A percentile compares a stretch with the other conserved stretches of the same genome.
These are phyloP conservation scores for Xenopus borealis DNA, from an alignment of 2,113 vertebrate genomes.

Conservation along the genomic window DNA sequence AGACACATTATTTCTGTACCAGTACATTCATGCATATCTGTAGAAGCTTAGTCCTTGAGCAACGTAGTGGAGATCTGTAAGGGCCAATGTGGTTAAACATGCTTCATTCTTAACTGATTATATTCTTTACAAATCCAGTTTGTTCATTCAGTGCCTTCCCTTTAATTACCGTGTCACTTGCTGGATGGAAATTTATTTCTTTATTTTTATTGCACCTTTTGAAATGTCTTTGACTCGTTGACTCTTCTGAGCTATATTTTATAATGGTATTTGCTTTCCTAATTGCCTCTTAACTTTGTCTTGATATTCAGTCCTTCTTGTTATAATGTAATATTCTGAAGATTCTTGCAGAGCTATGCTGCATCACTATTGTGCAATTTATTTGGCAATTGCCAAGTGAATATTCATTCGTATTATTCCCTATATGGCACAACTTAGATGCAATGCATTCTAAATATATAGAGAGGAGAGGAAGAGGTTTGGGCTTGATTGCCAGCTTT, in stretches of 20 bases:
- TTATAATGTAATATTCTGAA: conserved; percentile 42
- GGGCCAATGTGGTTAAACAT: background rate
- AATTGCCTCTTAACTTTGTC: conserved; percentile 44
- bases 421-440: conserved; percentile 8
- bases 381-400: conserved; percentile 39
- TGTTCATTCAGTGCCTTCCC: background rate
- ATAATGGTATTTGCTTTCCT: conserved; percentile 45
- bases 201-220: conserved; percentile 27
- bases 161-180: conserved; percentile 25
- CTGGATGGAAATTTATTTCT: conserved; percentile 7
- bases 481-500: too few species aligned
- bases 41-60: background rate
- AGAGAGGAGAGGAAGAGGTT: background rate
- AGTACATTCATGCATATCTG: background rate
- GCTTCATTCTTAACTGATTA: background rate
- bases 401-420: conserved; percentile 36
- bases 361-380: conserved; percentile 45
- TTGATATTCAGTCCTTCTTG: conserved; percentile 44
- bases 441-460: background rate
- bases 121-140: conserved; percentile 2
- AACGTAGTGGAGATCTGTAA: background rate
- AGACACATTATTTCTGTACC: background rate
- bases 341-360: conserved; percentile 25
- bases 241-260: conserved; percentile 35
- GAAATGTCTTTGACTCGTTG: conserved; percentile 15